Evolutionary conservation across 2,888 invertebrate species (phyloP).

Genomic region (Agonopterix alstromeriana): DNA sequence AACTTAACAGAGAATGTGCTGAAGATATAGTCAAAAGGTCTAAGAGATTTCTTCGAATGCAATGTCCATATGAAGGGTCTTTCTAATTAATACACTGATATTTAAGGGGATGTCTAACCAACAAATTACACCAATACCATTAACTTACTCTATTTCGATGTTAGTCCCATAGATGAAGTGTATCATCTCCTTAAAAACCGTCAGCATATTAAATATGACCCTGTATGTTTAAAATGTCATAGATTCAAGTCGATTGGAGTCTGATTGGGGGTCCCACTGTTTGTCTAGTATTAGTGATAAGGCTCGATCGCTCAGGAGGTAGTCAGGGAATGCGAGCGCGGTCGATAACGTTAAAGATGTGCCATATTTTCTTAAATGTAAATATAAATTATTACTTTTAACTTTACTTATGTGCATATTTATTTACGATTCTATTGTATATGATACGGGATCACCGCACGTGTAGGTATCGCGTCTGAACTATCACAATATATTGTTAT

Average conservation of each 20-base stretch:
- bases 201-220: too few species aligned
- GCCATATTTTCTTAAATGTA: constrained; percentile 75
- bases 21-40: neutral
- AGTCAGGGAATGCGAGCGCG: constrained; percentile 44
- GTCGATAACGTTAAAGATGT: constrained; percentile 65
- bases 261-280: constrained; percentile 16
- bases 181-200: too few species aligned
- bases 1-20: constrained; percentile 4
- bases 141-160: too few species aligned
- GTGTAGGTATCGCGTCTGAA: constrained; percentile 43
- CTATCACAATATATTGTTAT: constrained; percentile 52
- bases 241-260: too few species aligned
- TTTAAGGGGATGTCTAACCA: too few species aligned
- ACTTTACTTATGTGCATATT: constrained; percentile 67
- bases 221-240: too few species aligned
- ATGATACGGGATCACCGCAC: constrained; percentile 35
- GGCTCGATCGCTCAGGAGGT: constrained; percentile 40
- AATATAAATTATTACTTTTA: constrained; percentile 69
- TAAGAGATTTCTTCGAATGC: too few species aligned
- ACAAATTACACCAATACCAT: too few species aligned
- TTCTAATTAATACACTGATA: too few species aligned
- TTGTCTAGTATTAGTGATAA: constrained; percentile 39
- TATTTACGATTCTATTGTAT: constrained; percentile 61
- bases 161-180: too few species aligned
- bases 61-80: too few species aligned